These are phyloP conservation scores for Ceratosolen fusciceps DNA, from an alignment of 1,140 invertebrate genomes.

Conservation along the genomic window DNA sequence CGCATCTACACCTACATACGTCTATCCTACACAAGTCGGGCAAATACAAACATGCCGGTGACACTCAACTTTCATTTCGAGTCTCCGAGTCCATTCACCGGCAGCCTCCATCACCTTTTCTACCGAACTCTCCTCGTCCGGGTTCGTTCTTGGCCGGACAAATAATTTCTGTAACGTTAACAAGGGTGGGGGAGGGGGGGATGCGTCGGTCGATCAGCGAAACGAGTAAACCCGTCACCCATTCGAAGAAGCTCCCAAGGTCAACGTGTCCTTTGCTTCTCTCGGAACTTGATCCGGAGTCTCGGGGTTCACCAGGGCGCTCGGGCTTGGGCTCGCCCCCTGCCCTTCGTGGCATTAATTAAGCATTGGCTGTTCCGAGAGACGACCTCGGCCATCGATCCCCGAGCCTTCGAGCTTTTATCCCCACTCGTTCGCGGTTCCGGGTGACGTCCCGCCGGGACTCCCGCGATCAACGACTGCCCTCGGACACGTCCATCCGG, in stretches of 20 bases:
- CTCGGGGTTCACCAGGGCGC: too few relatives aligned
- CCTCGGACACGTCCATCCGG: too few relatives aligned
- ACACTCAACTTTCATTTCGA: conserved; percentile 30
- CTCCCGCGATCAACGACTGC: background rate
- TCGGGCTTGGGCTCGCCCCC: too few relatives aligned
- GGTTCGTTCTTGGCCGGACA: too few relatives aligned
- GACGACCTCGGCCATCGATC: background rate
- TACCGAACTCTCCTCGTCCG: background rate
- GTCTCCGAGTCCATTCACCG: conserved; percentile 21
- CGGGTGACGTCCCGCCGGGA: background rate
- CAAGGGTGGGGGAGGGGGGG: background rate
- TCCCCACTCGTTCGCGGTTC: background rate
- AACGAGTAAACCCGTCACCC: too few relatives aligned
- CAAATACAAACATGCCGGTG: conserved; percentile 26
- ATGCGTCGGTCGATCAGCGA: background rate
- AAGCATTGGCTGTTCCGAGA: background rate
- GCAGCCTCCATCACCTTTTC: background rate
- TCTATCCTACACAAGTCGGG: background rate
- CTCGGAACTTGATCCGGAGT: too few relatives aligned
- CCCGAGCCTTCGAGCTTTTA: background rate
- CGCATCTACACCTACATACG: too few relatives aligned
- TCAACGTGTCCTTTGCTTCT: background rate
- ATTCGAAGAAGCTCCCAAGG: too few relatives aligned
- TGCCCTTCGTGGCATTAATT: too few relatives aligned
- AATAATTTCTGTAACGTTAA: background rate